These are phyloP conservation scores for Halyomorpha halys DNA, from an alignment of 1,140 invertebrate genomes.

Conservation along the genomic window DNA sequence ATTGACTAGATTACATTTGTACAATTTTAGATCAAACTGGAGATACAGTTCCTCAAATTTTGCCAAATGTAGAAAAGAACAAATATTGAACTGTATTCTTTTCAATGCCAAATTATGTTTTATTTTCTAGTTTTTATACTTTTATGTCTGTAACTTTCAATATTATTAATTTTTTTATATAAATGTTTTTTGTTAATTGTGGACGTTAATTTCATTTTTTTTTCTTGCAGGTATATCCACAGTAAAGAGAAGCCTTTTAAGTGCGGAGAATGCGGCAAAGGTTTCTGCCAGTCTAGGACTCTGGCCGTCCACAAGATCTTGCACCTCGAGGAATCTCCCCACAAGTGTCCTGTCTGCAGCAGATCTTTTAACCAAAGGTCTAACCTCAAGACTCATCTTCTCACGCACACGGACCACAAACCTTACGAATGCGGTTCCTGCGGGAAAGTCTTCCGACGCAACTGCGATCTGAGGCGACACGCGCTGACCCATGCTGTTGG, in stretches of 20 bases:
- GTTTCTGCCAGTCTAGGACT: constrained; percentile 90
- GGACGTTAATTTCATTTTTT: constrained; percentile 16
- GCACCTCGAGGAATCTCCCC: constrained; percentile 83
- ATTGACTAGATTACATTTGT: no score
- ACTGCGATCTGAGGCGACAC: constrained; percentile 74
- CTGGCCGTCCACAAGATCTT: constrained; percentile 87
- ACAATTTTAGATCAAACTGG: no score
- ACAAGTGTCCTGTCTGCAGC: constrained; percentile 83
- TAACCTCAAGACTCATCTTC: constrained; percentile 85
- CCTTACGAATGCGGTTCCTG: constrained; percentile 87
- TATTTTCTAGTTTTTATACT: no score
- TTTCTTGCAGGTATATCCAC: constrained; percentile 80
- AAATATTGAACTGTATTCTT: no score
- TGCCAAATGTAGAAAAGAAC: no score
- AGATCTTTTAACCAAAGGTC: constrained; percentile 83
- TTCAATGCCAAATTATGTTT: no score
- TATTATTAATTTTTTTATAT: no score
- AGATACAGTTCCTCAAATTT: no score
- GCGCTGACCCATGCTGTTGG: constrained; percentile 75
- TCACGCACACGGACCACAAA: constrained; percentile 90
- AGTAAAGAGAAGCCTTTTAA: constrained; percentile 96
- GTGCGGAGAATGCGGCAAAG: constrained; percentile 89
- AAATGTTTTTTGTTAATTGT: neutral
- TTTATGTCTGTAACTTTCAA: no score
- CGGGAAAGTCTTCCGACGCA: constrained; percentile 74